Percentiles rank a stretch among this genome's conserved stretches.
phyloP scores from a whole-genome alignment of 2,888 invertebrate genomes.

The Saturnia japonica region DNA sequence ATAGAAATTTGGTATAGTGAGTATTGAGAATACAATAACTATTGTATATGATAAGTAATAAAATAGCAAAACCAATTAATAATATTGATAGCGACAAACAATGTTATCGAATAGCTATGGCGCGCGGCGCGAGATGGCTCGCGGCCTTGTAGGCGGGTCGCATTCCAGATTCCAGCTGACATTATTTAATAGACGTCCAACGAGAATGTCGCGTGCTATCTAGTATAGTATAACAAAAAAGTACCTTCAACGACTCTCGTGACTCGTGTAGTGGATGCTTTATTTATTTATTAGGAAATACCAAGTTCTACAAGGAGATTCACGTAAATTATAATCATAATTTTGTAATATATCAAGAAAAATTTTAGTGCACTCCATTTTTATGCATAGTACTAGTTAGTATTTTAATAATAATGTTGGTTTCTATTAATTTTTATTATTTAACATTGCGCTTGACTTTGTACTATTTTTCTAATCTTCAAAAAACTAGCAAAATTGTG shows the following conservation, averaged over 20 bases:
- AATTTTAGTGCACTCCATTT: not conserved
- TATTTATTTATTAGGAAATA: no score
- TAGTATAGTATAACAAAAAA: slow-evolving; percentile 36
- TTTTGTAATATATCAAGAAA: not conserved
- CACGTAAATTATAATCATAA: slow-evolving; percentile 1
- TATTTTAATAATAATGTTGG: no score
- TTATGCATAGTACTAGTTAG: not conserved
- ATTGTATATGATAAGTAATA: not conserved
- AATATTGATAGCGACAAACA: slow-evolving; percentile 27
- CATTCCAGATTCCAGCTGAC: slow-evolving; percentile 76
- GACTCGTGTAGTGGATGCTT: not conserved
- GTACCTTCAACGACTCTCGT: slow-evolving; percentile 26
- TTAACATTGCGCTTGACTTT: no score
- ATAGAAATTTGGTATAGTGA: not conserved
- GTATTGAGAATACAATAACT: not conserved
- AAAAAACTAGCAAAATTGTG: not conserved
- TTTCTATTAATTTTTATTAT: no score
- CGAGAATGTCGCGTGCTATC: slow-evolving; percentile 43
- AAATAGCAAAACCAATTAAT: slow-evolving; percentile 14
- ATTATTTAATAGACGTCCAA: slow-evolving; percentile 56
- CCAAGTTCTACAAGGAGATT: not conserved
- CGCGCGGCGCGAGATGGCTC: slow-evolving; percentile 50
- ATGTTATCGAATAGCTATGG: slow-evolving; percentile 42
- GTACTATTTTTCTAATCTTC: no score
- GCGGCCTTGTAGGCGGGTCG: slow-evolving; percentile 77